Evolutionary conservation across 2,113 vertebrate species (phyloP).

Genomic region (Delphinapterus leucas): DNA sequence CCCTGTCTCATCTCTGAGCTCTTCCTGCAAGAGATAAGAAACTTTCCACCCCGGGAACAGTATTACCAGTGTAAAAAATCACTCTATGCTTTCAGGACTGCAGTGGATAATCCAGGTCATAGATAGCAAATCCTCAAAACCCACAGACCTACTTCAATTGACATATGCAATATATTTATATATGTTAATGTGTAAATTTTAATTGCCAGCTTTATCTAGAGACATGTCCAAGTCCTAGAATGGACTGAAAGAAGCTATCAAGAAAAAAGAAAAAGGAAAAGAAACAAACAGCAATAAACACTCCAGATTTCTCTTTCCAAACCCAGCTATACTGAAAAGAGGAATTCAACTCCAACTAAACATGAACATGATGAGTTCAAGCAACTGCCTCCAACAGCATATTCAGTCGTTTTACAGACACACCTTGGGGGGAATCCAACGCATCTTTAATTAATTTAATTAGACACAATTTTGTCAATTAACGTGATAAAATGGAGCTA

Average conservation of each 20-base stretch:
- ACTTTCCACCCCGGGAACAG: not conserved
- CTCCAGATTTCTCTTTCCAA: not conserved
- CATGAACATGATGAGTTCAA: not conserved
- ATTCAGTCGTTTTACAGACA: conserved; percentile 28
- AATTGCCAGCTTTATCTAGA: not conserved
- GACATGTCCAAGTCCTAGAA: not conserved
- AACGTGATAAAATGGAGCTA: conserved; percentile 66
- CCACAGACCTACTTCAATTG: not conserved
- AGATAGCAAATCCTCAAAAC: not conserved
- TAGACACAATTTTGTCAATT: conserved; percentile 64
- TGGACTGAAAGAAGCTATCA: not conserved
- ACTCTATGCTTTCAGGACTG: not conserved
- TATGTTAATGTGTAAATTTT: not conserved
- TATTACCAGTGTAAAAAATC: not conserved
- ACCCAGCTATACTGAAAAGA: not conserved
- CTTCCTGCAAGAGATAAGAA: not conserved
- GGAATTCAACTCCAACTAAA: not conserved
- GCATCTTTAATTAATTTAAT: conserved; percentile 73
- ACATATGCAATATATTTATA: not conserved
- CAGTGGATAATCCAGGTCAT: not conserved
- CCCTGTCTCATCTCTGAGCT: not conserved
- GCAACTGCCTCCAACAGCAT: not conserved
- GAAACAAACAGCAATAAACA: not conserved
- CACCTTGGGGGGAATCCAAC: conserved; percentile 46
- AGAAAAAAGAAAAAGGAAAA: not conserved